Conservation (phyloP, 2,888 invertebrate species). For the Eupelmus urozonus region DNA sequence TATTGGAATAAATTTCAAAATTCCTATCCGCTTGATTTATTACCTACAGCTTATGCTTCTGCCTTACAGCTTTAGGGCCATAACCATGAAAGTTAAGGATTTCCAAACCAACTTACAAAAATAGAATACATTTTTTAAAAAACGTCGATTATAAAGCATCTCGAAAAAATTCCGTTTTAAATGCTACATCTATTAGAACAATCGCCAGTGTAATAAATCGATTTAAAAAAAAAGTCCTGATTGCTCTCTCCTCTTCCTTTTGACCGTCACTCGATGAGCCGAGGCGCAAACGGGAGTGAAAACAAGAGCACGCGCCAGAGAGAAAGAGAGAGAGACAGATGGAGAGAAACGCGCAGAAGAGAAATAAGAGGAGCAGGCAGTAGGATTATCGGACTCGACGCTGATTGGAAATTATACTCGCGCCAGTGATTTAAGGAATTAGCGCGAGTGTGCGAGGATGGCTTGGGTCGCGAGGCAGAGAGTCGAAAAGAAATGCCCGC, state of each 20-base stretch:
- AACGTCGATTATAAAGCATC: too few species aligned
- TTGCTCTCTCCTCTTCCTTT: not conserved
- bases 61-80: too few species aligned
- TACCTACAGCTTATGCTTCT: too few species aligned
- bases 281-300: not conserved
- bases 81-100: too few species aligned
- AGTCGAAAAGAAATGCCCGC: not conserved
- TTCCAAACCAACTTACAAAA: too few species aligned
- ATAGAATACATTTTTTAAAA: too few species aligned
- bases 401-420: constrained; percentile 49
- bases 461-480: too few species aligned
- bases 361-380: not conserved
- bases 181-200: not conserved
- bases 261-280: not conserved
- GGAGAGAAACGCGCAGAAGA: not conserved
- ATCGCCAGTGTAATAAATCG: not conserved
- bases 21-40: too few species aligned
- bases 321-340: constrained; percentile 3
- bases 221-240: constrained; percentile 8
- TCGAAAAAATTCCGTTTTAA: too few species aligned
- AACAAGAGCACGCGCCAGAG: not conserved
- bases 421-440: constrained; percentile 39
- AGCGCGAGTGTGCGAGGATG: not conserved
- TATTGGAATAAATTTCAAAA: too few species aligned
- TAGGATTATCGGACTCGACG: constrained; percentile 14